Percentiles rank a stretch among this genome's conserved stretches.
These are phyloP conservation scores for Ptyas mucosa DNA, from an alignment of 2,113 vertebrate species.

Conservation along the genomic window DNA sequence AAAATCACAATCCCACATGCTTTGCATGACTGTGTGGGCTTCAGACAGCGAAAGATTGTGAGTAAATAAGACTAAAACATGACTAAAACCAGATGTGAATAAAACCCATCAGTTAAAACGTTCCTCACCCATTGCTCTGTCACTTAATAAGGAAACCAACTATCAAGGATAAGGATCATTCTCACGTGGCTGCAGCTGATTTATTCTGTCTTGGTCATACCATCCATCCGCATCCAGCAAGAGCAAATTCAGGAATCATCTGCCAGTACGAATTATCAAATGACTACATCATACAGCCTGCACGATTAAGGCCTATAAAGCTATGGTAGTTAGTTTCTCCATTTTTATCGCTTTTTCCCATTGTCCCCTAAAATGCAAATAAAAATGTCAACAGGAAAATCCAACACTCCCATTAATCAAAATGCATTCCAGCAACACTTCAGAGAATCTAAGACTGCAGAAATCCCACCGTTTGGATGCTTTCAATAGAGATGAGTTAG, in stretches of 20 bases:
- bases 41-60: not conserved
- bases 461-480: not conserved
- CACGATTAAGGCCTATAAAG: not conserved
- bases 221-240: not conserved
- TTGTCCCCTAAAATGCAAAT: not conserved
- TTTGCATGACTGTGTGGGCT: not conserved
- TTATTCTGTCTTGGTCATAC: not conserved
- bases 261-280: constrained; percentile 7
- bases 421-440: not conserved
- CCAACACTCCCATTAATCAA: not conserved
- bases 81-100: not conserved
- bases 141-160: constrained; percentile 37
- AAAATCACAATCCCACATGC: not conserved
- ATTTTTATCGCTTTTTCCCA: not conserved
- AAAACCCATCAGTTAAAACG: not conserved
- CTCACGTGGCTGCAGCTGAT: constrained; percentile 1
- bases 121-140: not conserved
- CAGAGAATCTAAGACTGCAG: not conserved
- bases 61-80: not conserved
- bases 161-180: not conserved
- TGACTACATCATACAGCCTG: not conserved
- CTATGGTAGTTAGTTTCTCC: not conserved
- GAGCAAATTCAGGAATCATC: not conserved
- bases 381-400: not conserved
- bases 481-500: not conserved